Conservation (phyloP, 2,888 invertebrate species). For the Himalopsyche anomala region DNA sequence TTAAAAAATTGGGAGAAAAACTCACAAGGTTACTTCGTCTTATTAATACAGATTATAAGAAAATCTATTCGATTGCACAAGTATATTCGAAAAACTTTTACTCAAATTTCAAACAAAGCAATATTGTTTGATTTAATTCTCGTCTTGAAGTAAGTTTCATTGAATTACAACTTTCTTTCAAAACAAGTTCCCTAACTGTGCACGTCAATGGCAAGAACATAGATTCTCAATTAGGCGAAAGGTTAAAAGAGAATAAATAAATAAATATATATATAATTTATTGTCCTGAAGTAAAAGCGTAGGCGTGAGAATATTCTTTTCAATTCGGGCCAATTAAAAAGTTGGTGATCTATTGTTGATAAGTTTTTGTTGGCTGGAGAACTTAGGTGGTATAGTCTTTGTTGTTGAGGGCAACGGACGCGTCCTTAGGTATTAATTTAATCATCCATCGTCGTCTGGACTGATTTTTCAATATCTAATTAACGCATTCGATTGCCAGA, state of each 20-base stretch:
- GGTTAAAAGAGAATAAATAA: not conserved
- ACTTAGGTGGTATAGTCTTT: not conserved
- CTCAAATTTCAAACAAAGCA: too few species aligned
- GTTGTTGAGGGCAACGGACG: constrained; percentile 9
- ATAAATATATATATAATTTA: not conserved
- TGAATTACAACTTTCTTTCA: too few species aligned
- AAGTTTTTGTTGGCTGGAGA: not conserved
- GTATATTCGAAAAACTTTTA: too few species aligned
- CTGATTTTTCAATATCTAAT: too few species aligned
- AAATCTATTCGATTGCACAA: too few species aligned
- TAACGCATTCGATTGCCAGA: too few species aligned
- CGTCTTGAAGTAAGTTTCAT: too few species aligned
- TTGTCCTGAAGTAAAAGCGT: not conserved
- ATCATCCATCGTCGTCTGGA: too few species aligned
- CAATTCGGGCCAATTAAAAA: constrained; percentile 23
- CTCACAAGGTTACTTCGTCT: too few species aligned
- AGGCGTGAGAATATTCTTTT: not conserved
- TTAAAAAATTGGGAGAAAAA: too few species aligned
- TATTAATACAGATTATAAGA: too few species aligned
- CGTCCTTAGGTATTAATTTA: not conserved
- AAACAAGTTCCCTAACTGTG: not conserved
- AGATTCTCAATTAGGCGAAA: constrained; percentile 14
- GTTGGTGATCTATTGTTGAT: not conserved
- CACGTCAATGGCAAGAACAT: constrained; percentile 23
- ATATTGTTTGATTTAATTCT: too few species aligned